Evolutionary conservation across 2,888 invertebrate genomes (phyloP).

Genomic region (Perithous albicinctus): DNA sequence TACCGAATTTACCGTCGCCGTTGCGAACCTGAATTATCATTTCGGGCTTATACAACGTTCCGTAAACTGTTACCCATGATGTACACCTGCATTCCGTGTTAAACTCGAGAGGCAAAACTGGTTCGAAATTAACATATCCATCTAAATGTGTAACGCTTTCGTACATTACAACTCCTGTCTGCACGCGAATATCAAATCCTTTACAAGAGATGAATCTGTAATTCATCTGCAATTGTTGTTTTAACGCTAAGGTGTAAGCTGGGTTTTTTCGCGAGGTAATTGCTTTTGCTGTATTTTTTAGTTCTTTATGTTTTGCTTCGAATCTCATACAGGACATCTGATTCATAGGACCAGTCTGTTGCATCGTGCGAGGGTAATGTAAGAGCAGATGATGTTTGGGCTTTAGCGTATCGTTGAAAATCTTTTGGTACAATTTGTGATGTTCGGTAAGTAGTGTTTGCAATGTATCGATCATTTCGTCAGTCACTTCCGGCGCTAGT

Average conservation of each 20-base stretch:
- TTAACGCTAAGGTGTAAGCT: conserved; percentile 21
- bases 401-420: conserved; percentile 40
- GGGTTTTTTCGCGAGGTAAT: conserved; percentile 25
- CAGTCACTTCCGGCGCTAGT: conserved; percentile 7
- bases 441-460: conserved; percentile 48
- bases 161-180: not conserved
- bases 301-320: conserved; percentile 51
- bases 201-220: conserved; percentile 31
- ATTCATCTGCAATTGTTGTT: conserved; percentile 30
- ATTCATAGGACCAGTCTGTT: conserved; percentile 10
- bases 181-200: conserved; percentile 2
- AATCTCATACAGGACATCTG: conserved; percentile 31
- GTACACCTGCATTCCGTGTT: not conserved
- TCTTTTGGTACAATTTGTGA: conserved; percentile 42
- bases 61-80: conserved; percentile 3
- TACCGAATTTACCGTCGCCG: not conserved
- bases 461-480: conserved; percentile 24
- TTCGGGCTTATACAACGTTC: not conserved
- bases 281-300: conserved; percentile 40
- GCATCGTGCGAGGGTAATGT: conserved; percentile 28
- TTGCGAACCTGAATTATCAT: conserved; percentile 1
- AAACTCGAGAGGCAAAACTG: not conserved
- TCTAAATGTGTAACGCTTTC: not conserved
- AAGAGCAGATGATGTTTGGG: conserved; percentile 42
- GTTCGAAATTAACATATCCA: conserved; percentile 13